Evolutionary conservation across 2,797 vertebrate species (phyloP).

Genomic region (Anabas testudineus): DNA sequence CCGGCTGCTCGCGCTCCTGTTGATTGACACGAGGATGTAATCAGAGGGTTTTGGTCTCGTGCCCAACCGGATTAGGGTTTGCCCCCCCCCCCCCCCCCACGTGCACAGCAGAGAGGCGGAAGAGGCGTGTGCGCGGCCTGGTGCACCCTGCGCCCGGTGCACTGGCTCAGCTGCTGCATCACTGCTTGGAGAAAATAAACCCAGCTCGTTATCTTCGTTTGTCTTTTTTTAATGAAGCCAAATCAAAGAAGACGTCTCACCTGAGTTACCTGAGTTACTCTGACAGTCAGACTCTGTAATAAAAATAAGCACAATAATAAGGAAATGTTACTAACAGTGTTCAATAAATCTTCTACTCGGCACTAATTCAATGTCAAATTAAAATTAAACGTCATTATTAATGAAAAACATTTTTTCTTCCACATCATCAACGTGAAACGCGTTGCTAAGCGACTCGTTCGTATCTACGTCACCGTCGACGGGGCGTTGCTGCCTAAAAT

Average conservation of each 20-base stretch:
- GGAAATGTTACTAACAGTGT: background rate
- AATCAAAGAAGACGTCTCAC: background rate
- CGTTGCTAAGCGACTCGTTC: slow-evolving; percentile 55
- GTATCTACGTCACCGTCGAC: background rate
- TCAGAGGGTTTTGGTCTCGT: slow-evolving; percentile 71
- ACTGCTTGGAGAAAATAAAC: background rate
- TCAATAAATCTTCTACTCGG: background rate
- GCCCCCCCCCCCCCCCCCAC: slow-evolving; percentile 43
- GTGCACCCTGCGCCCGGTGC: background rate
- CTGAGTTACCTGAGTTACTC: too few relatives aligned
- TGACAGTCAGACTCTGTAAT: too few relatives aligned
- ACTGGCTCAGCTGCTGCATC: slow-evolving; percentile 15
- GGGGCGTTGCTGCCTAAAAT: slow-evolving; percentile 19
- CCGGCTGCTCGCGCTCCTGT: background rate
- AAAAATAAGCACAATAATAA: too few relatives aligned
- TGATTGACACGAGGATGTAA: slow-evolving; percentile 66
- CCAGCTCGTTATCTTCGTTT: background rate
- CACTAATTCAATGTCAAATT: background rate
- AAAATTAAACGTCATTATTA: slow-evolving; percentile 11
- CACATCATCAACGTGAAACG: background rate
- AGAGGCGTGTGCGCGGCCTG: slow-evolving; percentile 18
- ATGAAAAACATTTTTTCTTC: background rate
- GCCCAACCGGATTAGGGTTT: slow-evolving; percentile 71
- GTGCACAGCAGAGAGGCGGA: slow-evolving; percentile 43
- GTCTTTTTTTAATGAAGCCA: background rate